phyloP scores from a whole-genome alignment of 2,888 invertebrate genomes.

The Polydrusus cervinus region DNA sequence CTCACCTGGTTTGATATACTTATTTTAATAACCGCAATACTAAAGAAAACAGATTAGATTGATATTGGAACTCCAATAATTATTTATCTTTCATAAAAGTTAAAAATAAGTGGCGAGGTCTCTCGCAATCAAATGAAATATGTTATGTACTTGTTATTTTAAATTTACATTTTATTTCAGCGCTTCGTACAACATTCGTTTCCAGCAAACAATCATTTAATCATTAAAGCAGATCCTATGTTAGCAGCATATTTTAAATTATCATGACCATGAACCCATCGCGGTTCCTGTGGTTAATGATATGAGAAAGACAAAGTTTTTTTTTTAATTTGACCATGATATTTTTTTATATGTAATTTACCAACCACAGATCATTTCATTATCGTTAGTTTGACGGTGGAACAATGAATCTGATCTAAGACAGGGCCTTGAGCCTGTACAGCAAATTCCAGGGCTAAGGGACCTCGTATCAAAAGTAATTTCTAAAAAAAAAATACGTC shows the following conservation, averaged over 20 bases:
- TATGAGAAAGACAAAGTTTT: background rate
- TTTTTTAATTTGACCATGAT: background rate
- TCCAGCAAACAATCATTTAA: conserved; percentile 1
- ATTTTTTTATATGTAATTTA: conserved; percentile 5
- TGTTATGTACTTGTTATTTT: background rate
- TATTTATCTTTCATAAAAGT: too few species aligned
- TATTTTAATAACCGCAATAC: too few species aligned
- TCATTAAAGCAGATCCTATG: conserved; percentile 10
- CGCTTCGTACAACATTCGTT: background rate
- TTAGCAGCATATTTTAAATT: background rate
- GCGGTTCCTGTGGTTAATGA: conserved; percentile 12
- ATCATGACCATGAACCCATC: conserved; percentile 23
- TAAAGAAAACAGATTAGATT: too few species aligned
- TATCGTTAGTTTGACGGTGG: background rate
- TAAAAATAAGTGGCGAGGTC: too few species aligned
- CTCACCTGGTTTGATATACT: too few species aligned
- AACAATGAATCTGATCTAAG: background rate
- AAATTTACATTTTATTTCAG: background rate
- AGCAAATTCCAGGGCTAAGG: too few species aligned
- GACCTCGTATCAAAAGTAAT: too few species aligned
- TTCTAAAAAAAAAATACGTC: too few species aligned
- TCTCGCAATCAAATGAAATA: background rate
- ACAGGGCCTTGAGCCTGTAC: too few species aligned
- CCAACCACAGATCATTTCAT: background rate
- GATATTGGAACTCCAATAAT: too few species aligned